Percentiles rank a stretch among this genome's conserved stretches.
Evolutionary conservation across 53 echinoderm and acorn worm genomes (phyloP).

Genomic region (Holothuria leucospilota): DNA sequence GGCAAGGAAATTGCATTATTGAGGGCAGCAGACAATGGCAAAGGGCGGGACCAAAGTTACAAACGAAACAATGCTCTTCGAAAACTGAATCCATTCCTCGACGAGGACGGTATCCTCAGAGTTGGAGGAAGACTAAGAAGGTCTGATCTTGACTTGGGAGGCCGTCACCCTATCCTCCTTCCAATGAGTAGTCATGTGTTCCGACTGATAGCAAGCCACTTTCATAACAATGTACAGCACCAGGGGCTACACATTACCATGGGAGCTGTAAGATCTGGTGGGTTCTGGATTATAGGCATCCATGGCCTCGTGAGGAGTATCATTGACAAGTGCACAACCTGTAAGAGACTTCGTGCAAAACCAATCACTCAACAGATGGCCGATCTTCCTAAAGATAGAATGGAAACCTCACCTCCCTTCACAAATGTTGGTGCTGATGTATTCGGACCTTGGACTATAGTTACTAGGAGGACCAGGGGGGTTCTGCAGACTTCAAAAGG

Average conservation of each 20-base stretch:
- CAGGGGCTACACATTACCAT: constrained; percentile 56
- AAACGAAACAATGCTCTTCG: not conserved
- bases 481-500: constrained; percentile 60
- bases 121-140: constrained; percentile 58
- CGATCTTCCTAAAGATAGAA: constrained; percentile 50
- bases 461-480: constrained; percentile 55
- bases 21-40: not conserved
- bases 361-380: constrained; percentile 49
- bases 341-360: constrained; percentile 37
- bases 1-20: not conserved
- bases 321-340: constrained; percentile 34
- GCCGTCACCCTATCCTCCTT: constrained; percentile 57
- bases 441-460: constrained; percentile 62
- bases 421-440: constrained; percentile 56
- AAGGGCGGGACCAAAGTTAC: not conserved
- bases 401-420: constrained; percentile 49
- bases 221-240: constrained; percentile 49
- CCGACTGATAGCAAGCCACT: constrained; percentile 35
- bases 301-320: constrained; percentile 51
- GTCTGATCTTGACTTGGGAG: constrained; percentile 48
- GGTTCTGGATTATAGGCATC: constrained; percentile 56
- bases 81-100: constrained; percentile 53
- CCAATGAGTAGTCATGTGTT: constrained; percentile 56
- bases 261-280: no score
- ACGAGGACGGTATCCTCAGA: constrained; percentile 53